These are phyloP conservation scores for Botrylloides violaceus DNA, from an alignment of 23 tunicate genomes.

Conservation along the genomic window DNA sequence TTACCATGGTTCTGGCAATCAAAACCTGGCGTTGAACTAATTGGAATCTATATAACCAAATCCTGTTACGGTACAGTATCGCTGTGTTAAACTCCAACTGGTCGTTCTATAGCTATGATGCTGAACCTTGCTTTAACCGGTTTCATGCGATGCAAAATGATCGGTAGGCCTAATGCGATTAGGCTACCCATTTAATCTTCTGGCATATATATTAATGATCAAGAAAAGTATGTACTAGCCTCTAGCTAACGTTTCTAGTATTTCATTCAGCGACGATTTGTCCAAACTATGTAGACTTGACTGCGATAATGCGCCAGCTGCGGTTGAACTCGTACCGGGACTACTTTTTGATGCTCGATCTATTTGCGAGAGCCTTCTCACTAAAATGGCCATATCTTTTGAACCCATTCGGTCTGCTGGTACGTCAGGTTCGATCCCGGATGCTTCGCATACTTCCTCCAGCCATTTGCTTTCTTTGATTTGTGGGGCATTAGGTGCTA, in stretches of 20 bases:
- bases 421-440: constrained; percentile 69
- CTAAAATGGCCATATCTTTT: constrained; percentile 9
- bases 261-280: not conserved
- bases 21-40: too few relatives aligned
- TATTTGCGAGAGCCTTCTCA: constrained; percentile 7
- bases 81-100: too few relatives aligned
- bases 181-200: too few relatives aligned
- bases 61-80: too few relatives aligned
- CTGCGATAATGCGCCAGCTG: not conserved
- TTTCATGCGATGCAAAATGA: too few relatives aligned
- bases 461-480: constrained; percentile 57
- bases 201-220: too few relatives aligned
- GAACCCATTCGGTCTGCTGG: constrained; percentile 47
- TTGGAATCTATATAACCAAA: too few relatives aligned
- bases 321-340: not conserved
- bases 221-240: too few relatives aligned
- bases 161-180: too few relatives aligned
- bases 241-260: not conserved
- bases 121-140: too few relatives aligned
- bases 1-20: too few relatives aligned
- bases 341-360: not conserved
- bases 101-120: too few relatives aligned
- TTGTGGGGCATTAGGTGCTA: constrained; percentile 43
- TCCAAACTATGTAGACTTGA: not conserved
- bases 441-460: constrained; percentile 41